A percentile compares a stretch with the other conserved stretches of the same genome.
Evolutionary conservation across 2,113 vertebrate genomes (phyloP).

Genomic region (Tachysurus vachellii): DNA sequence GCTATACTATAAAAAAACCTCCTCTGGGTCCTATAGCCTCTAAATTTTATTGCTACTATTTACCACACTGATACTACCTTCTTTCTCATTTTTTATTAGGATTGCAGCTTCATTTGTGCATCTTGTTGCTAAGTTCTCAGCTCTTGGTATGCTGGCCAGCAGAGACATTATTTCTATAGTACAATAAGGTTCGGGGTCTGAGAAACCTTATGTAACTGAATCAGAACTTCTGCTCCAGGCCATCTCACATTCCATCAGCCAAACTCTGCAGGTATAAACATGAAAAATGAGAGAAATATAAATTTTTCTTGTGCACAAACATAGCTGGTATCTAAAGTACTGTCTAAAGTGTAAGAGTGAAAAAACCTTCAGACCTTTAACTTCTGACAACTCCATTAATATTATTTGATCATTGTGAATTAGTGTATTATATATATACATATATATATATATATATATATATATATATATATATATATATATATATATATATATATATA

Average conservation of each 20-base stretch:
- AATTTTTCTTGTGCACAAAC: not conserved
- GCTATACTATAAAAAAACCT: not conserved
- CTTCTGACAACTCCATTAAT: not conserved
- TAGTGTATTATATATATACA: no score
- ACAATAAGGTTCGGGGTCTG: not conserved
- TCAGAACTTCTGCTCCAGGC: conserved; percentile 50
- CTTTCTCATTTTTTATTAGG: not conserved
- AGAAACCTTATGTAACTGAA: conserved; percentile 17
- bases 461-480: no score
- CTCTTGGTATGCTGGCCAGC: conserved; percentile 21
- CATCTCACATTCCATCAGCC: conserved; percentile 63
- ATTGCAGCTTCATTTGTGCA: not conserved
- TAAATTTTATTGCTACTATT: not conserved
- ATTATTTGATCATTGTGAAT: no score
- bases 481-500: no score
- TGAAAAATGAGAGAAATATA: conserved; percentile 9
- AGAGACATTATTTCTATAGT: conserved; percentile 10
- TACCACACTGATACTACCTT: not conserved
- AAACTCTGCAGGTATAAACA: conserved; percentile 60
- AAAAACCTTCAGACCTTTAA: not conserved
- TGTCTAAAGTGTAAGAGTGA: not conserved
- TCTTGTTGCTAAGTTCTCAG: not conserved
- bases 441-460: no score
- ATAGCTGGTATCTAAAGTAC: not conserved
- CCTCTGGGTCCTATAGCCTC: not conserved